Conservation (phyloP, 1,140 invertebrate genomes). For the Caenorhabditis briggsae region DNA sequence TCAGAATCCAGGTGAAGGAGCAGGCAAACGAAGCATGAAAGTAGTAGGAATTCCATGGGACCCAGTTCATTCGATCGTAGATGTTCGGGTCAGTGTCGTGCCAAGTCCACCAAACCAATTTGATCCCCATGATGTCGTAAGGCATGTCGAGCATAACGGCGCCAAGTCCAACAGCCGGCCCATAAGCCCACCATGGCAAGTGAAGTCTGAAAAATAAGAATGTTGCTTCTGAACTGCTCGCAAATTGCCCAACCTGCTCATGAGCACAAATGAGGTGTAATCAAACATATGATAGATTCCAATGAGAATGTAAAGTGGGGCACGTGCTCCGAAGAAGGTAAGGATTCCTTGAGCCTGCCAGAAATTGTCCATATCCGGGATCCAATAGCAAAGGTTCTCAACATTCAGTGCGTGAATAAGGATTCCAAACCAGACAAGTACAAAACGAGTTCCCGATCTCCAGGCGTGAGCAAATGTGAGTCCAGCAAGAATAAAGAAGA, state of each 20-base stretch:
- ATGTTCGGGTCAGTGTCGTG: constrained; percentile 89
- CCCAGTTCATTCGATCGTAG: constrained; percentile 85
- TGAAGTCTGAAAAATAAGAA: constrained; percentile 70
- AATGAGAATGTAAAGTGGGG: constrained; percentile 74
- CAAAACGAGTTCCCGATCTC: constrained; percentile 71
- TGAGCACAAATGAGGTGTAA: constrained; percentile 74
- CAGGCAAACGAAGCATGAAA: constrained; percentile 86
- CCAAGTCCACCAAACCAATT: constrained; percentile 88
- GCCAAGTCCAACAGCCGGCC: constrained; percentile 82
- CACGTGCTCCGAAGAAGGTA: constrained; percentile 75
- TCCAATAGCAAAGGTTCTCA: constrained; percentile 73
- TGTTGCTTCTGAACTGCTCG: too few relatives aligned
- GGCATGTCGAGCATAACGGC: constrained; percentile 86
- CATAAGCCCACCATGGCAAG: constrained; percentile 75
- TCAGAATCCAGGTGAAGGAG: constrained; percentile 84
- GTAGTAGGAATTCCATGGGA: constrained; percentile 86
- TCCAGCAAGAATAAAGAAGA: constrained; percentile 77
- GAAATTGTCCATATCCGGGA: constrained; percentile 76
- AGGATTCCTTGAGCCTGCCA: constrained; percentile 77
- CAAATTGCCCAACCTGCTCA: constrained; percentile 66
- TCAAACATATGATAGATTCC: constrained; percentile 77
- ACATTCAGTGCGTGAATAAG: constrained; percentile 74
- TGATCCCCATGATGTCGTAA: constrained; percentile 86
- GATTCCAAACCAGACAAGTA: constrained; percentile 76
- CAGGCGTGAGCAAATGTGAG: constrained; percentile 79